Evolutionary conservation across 2,888 invertebrate species (phyloP).

Genomic region (Tenthredo livida): DNA sequence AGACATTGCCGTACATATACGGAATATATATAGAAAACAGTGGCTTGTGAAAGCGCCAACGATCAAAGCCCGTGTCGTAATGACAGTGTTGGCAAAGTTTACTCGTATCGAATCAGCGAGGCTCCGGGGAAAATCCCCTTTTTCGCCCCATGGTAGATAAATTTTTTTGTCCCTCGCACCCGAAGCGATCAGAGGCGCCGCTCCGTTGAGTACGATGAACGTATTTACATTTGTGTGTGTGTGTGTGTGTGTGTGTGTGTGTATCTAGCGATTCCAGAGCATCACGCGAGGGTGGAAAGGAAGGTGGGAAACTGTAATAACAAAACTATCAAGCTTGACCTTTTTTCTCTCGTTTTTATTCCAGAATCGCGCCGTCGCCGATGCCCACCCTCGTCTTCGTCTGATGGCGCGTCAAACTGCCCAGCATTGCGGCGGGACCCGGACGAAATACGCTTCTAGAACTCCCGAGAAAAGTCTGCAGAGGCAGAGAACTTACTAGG

Average conservation of each 20-base stretch:
- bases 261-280: not conserved
- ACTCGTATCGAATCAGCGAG: conserved; percentile 29
- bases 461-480: not conserved
- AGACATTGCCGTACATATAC: not conserved
- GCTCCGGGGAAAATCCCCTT: conserved; percentile 8
- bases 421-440: conserved; percentile 21
- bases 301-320: conserved; percentile 3
- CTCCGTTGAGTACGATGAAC: conserved; percentile 30
- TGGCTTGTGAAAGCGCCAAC: not conserved
- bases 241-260: not conserved
- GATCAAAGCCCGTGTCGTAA: conserved; percentile 35
- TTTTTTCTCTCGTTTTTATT: conserved; percentile 34
- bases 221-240: not conserved
- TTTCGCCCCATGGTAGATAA: not conserved
- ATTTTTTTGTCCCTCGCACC: conserved; percentile 34
- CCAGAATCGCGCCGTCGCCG: conserved; percentile 37
- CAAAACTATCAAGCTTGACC: conserved; percentile 40
- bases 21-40: not conserved
- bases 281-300: not conserved
- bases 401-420: conserved; percentile 49
- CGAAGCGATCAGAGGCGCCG: conserved; percentile 1
- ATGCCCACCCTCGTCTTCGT: conserved; percentile 39
- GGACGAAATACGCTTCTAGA: conserved; percentile 30
- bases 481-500: not conserved
- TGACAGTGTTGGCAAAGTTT: conserved; percentile 45